Base-by-base conservation (phyloP, 2,888 invertebrate species). In the Drosophila koepferae region DNA sequence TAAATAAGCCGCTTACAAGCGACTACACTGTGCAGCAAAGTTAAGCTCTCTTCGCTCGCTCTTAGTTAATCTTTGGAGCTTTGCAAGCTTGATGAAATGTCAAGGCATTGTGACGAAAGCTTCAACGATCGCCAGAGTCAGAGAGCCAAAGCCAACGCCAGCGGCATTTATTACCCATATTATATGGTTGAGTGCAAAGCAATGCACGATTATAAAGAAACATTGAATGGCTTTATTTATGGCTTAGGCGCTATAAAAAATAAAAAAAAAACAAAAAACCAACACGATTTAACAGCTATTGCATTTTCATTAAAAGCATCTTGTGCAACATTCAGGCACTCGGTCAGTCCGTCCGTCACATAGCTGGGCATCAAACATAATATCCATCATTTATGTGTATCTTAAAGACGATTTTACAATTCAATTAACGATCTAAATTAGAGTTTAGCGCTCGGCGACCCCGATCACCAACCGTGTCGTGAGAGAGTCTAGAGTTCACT, bases 181-280 rank as follows among this genome's bases (percentile, higher is more conserved):
- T 82, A 89, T 77, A 74, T 60, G 72, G 75, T 59, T 75, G 86
- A 86, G 89, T 89, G 85, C 82, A 77, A 80, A 72, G 80, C 84
- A 81, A 84, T 89, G 82, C 86, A 69, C 72, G 65, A 74, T 70
- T 64, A 67, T 66, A 63, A 63, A 63, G 38, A 53, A 44, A 48
- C 23, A 67, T 23, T 23, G 43, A 34, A 65, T 62, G 41, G 58
- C 16, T 54, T 34, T 68, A 72, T 68, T 78, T 80, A 80, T 72
- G 40, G 72, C 80, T 62, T 43, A 63, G 77, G 41, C 59, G 62
- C 77, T 54, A 67, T 80, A 80, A 80, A 77, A 60, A 23, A 23
- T 23, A 0, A 23, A 58, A 0, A 23, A 58, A n/a, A 10, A 2
- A 9, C 14, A 31, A 56, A 56, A 38, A 31, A 44, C 20, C 31